Base-by-base conservation (phyloP, 2,888 invertebrate species). In the Drosophila emarginata region DNA sequence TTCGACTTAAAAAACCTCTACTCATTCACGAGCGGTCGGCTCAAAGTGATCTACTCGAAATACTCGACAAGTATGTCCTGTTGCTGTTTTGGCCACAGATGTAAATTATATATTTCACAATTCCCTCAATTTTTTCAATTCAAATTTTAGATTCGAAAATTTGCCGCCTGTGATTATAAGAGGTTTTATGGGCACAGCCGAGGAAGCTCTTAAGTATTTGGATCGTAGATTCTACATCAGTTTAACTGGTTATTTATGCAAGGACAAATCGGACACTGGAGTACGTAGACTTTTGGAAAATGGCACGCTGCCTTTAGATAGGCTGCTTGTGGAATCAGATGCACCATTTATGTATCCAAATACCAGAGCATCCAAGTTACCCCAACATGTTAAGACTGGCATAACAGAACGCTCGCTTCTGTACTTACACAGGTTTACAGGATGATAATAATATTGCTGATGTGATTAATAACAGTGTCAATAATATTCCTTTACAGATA, bases 311-410 rank as follows among this genome's bases (percentile, higher is more conserved):
- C 97, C 98, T 0, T 90, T 98, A 77, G 97, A 98, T 84, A 94
- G 95, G 90, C 92, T 98, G 80, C 92, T 98, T 66, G 95, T 98
- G 4, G 98, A 98, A 92, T 97, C 98, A 0, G 98, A 98, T 92
- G 96, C 98, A 0, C 98, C 98, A 1, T 98, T 97, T 90, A 98
- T 98, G 97, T 98, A 97, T 91, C 97, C 98, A 2, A 97, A 98
- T 91, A 97, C 97, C 73, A 94, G 98, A 89, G 97, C 98, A 72
- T 97, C 97, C 32, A 98, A 98, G 91, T 92, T 98, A 89, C 97
- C 98, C 52, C 92, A 95, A 82, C 95, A 96, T 89, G 96, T 98
- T 18, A 97, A 97, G 93, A 96, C 96, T 89, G 95, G 95, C 72
- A 93, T 98, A 68, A 97, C 97, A 23, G 96, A 97, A 92, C 94